Conservation (phyloP, 2,797 vertebrate genomes). For the Liparis tanakae region DNA sequence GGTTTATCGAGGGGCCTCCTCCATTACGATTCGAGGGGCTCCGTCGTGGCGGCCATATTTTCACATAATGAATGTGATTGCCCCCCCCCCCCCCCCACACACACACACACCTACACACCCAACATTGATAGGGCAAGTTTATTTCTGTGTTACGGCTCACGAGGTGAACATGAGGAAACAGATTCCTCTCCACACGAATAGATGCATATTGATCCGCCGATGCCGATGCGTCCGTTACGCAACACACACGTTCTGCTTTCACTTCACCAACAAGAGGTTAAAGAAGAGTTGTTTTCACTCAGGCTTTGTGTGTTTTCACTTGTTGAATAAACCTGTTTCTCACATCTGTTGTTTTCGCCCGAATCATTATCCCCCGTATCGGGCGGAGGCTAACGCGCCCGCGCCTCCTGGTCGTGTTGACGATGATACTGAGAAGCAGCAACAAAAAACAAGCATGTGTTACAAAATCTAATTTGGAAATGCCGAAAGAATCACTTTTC, state of each 20-base stretch:
- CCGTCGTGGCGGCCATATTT: slow-evolving; percentile 69
- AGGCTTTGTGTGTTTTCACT: not conserved
- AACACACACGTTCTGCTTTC: not conserved
- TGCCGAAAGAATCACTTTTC: not conserved
- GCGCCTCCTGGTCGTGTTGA: not conserved
- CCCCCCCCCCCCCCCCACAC: slow-evolving; percentile 26
- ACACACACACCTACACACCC: slow-evolving; percentile 38
- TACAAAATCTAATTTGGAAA: not conserved
- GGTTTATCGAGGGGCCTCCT: slow-evolving; percentile 69
- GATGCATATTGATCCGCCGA: slow-evolving; percentile 10
- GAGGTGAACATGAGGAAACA: slow-evolving; percentile 14
- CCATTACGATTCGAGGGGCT: slow-evolving; percentile 76
- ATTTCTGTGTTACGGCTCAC: slow-evolving; percentile 26
- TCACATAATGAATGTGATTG: slow-evolving; percentile 67
- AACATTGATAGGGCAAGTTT: slow-evolving; percentile 29
- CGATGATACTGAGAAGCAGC: not conserved
- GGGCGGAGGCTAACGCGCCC: too few species aligned
- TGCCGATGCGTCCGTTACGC: too few species aligned
- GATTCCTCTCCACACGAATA: slow-evolving; percentile 1
- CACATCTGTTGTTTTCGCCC: slow-evolving; percentile 3
- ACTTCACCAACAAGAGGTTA: slow-evolving; percentile 9
- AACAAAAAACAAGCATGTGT: not conserved
- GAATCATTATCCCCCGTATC: not conserved
- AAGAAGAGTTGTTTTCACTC: not conserved
- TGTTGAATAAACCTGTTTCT: not conserved